A percentile compares a stretch with the other conserved stretches of the same genome.
Conservation (phyloP, 2,797 vertebrate species). For the Adelosebastes latens region DNA sequence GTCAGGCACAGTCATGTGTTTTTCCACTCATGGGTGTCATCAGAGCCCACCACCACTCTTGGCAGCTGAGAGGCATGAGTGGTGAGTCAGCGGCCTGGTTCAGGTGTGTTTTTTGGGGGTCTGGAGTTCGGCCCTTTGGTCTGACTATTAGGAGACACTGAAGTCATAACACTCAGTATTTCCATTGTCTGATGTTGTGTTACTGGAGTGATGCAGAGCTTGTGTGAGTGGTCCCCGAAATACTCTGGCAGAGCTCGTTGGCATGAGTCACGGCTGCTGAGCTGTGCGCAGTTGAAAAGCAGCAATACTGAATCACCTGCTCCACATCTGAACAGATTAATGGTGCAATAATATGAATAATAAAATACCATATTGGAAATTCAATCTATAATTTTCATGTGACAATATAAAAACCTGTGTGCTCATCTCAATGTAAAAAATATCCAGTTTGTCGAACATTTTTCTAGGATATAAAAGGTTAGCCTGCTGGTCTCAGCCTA, state of each 20-base stretch:
- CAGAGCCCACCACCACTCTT: constrained; percentile 40
- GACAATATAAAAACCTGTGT: not conserved
- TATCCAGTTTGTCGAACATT: constrained; percentile 9
- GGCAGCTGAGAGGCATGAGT: constrained; percentile 18
- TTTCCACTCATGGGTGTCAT: constrained; percentile 63
- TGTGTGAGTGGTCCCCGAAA: constrained; percentile 26
- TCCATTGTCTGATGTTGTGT: constrained; percentile 67
- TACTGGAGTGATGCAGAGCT: constrained; percentile 32
- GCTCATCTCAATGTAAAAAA: not conserved
- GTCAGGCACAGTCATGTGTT: constrained; percentile 55
- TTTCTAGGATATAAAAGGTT: constrained; percentile 31
- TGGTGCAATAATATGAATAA: constrained; percentile 3
- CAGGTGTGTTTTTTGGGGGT: constrained; percentile 68
- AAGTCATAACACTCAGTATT: constrained; percentile 65
- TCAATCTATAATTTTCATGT: not conserved
- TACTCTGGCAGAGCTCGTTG: constrained; percentile 18
- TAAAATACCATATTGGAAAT: not conserved
- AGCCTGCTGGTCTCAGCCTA: constrained; percentile 17
- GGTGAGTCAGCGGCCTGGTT: constrained; percentile 66
- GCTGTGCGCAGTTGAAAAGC: constrained; percentile 4
- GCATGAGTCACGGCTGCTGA: constrained; percentile 54
- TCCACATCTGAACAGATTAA: constrained; percentile 26
- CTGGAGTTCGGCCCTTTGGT: constrained; percentile 58
- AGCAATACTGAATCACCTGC: constrained; percentile 34
- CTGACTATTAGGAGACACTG: constrained; percentile 64